Evolutionary conservation across 2,888 invertebrate genomes (phyloP).

Genomic region (Hypercompe scribonia): DNA sequence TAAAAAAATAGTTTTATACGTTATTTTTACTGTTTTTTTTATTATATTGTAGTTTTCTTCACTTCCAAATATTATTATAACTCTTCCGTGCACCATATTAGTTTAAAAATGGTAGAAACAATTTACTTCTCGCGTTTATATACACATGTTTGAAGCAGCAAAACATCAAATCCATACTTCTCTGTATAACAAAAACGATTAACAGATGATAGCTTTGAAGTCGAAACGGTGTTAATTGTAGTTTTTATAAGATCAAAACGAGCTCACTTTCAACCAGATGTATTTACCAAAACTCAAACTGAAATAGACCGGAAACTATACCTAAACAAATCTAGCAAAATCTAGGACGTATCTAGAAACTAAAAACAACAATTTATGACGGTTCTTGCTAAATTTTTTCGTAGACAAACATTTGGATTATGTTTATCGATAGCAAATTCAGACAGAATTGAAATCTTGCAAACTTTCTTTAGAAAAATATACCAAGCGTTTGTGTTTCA

Average conservation of each 20-base stretch:
- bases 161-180: neutral
- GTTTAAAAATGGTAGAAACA: no score
- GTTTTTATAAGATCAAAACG: neutral
- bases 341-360: conserved; percentile 23
- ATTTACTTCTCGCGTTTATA: no score
- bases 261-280: conserved; percentile 13
- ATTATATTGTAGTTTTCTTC: no score
- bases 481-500: neutral
- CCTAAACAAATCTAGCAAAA: conserved; percentile 20
- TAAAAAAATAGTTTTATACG: no score
- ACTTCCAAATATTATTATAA: no score
- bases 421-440: conserved; percentile 7
- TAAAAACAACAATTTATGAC: conserved; percentile 18
- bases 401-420: conserved; percentile 21
- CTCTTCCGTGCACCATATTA: no score
- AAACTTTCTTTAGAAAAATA: neutral
- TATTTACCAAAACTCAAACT: conserved; percentile 11
- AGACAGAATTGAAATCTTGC: conserved; percentile 4
- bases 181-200: conserved; percentile 8
- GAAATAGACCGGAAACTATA: conserved; percentile 17
- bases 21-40: no score
- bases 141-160: no score
- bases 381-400: conserved; percentile 20
- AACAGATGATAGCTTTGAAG: neutral
- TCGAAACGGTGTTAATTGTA: neutral